A percentile compares a stretch with the other conserved stretches of the same genome.
Conservation (phyloP, 2,797 vertebrate genomes). For the Lagodon rhomboides region DNA sequence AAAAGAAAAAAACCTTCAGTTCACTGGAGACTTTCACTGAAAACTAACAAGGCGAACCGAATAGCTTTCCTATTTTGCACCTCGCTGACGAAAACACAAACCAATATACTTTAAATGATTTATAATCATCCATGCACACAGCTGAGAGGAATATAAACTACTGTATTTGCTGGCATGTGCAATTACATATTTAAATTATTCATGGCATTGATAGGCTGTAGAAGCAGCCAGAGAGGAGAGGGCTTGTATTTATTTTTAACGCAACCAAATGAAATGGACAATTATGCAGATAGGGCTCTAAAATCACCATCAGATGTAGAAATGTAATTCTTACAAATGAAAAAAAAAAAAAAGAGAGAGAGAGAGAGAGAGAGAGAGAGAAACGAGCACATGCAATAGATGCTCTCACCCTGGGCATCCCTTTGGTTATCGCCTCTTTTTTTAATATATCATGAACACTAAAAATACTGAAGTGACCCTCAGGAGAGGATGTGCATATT, state of each 20-base stretch:
- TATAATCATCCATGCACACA: conserved; percentile 21
- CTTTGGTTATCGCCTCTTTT: conserved; percentile 65
- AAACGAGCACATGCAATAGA: conserved; percentile 25
- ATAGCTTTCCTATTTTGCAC: neutral
- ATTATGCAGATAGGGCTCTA: conserved; percentile 37
- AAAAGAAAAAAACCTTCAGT: neutral
- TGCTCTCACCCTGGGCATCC: conserved; percentile 58
- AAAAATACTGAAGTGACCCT: conserved; percentile 80
- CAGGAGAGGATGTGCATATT: conserved; percentile 73
- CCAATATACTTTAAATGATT: conserved; percentile 24
- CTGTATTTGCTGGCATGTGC: conserved; percentile 17
- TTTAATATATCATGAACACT: conserved; percentile 70
- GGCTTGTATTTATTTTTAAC: conserved; percentile 37
- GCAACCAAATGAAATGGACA: conserved; percentile 44
- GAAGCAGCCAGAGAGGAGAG: conserved; percentile 25
- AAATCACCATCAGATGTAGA: conserved; percentile 40
- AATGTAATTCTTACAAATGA: conserved; percentile 52
- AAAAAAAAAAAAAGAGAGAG: neutral
- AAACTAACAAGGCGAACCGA: neutral
- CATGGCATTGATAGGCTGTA: conserved; percentile 31
- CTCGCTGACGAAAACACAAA: conserved; percentile 11
- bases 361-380: neutral
- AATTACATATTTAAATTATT: conserved; percentile 62
- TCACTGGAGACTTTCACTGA: neutral
- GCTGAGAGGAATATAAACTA: conserved; percentile 40